Evolutionary conservation across 1,140 invertebrate species (phyloP).

Genomic region (Aphis gossypii): DNA sequence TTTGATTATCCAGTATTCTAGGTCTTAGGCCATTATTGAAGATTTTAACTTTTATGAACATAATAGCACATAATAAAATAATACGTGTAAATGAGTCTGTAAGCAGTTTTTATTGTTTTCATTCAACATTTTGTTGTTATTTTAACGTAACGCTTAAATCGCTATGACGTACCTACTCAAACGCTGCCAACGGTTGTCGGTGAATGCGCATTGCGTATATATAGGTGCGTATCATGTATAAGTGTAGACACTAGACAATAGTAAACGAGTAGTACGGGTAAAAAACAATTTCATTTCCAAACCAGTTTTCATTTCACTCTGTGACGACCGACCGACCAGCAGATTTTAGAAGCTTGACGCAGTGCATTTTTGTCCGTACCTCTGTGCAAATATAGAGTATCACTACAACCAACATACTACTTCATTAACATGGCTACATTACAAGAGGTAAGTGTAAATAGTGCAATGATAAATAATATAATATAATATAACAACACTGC

Average conservation of each 20-base stretch:
- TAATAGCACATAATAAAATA: background rate
- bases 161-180: background rate
- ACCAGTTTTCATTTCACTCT: conserved; percentile 22
- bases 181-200: background rate
- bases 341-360: background rate
- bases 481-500: background rate
- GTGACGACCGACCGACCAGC: too few relatives aligned
- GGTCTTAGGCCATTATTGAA: background rate
- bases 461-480: background rate
- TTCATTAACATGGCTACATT: background rate
- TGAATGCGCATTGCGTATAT: background rate
- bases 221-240: background rate
- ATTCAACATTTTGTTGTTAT: background rate
- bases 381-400: background rate
- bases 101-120: background rate
- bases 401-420: background rate
- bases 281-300: background rate
- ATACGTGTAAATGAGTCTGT: background rate
- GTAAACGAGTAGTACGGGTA: background rate
- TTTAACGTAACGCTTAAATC: background rate
- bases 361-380: background rate
- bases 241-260: background rate
- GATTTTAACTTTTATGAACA: background rate
- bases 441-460: conserved; percentile 22
- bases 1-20: background rate